Evolutionary conservation across 2,113 vertebrate species (phyloP).

Genomic region (Podarcis raffonei): DNA sequence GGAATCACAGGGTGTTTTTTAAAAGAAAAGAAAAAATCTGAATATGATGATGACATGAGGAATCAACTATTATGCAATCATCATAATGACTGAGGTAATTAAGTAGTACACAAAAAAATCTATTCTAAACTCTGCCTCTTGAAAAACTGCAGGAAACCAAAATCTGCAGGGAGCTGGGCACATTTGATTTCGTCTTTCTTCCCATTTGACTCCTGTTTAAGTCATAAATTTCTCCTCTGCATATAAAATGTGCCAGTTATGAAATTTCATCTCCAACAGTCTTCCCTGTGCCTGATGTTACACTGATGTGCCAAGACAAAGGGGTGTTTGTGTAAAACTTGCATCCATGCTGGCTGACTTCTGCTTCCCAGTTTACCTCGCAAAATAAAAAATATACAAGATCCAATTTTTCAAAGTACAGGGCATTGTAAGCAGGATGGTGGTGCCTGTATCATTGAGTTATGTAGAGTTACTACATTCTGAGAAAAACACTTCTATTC

Average conservation of each 20-base stretch:
- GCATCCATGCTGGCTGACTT: neutral
- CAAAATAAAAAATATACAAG: neutral
- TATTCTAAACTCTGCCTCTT: constrained; percentile 40
- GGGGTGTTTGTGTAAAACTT: neutral
- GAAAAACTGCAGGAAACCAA: constrained; percentile 59
- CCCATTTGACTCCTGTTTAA: constrained; percentile 5
- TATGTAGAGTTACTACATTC: neutral
- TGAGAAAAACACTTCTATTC: neutral
- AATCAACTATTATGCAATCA: constrained; percentile 59
- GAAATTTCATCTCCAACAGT: neutral
- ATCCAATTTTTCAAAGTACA: neutral
- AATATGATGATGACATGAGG: constrained; percentile 62
- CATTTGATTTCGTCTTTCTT: neutral
- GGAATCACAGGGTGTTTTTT: constrained; percentile 19
- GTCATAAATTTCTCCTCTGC: neutral
- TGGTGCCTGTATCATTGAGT: neutral
- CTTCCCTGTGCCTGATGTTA: neutral
- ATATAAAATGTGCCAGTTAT: neutral
- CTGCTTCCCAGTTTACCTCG: neutral
- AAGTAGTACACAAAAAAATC: constrained; percentile 54
- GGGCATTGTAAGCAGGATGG: neutral
- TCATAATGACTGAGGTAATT: constrained; percentile 63
- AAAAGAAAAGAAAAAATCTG: constrained; percentile 27
- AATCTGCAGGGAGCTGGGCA: constrained; percentile 43
- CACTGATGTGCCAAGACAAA: neutral